phyloP scores from a whole-genome alignment of 2,113 vertebrate genomes.

The Ceratotherium simum region DNA sequence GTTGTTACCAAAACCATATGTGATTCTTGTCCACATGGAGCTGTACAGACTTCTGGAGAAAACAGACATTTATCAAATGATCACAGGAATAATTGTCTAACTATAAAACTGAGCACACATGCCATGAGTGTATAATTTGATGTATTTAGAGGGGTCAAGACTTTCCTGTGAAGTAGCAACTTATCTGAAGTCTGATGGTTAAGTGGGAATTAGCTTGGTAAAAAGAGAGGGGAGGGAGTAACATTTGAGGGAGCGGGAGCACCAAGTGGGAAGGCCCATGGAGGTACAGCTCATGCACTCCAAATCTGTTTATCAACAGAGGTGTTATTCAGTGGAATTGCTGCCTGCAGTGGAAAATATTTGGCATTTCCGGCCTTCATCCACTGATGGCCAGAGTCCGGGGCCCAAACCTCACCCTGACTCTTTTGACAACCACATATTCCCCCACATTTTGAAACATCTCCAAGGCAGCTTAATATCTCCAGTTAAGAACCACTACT shows the following conservation, averaged over 20 bases:
- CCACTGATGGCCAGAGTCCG: not conserved
- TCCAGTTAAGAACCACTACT: not conserved
- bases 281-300: fast-evolving
- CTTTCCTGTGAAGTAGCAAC: not conserved
- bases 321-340: fast-evolving
- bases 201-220: not conserved
- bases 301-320: not conserved
- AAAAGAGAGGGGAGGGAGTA: not conserved
- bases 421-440: not conserved
- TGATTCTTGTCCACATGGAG: not conserved
- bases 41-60: not conserved
- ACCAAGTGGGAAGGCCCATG: not conserved
- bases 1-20: not conserved
- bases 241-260: fast-evolving
- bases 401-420: fast-evolving
- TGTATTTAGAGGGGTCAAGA: not conserved
- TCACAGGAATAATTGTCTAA: not conserved
- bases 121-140: not conserved
- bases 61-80: not conserved
- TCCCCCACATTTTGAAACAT: not conserved
- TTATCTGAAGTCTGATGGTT: not conserved
- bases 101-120: not conserved
- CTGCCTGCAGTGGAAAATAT: no score
- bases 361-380: not conserved
- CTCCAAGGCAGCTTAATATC: not conserved